Evolutionary conservation across 2,888 invertebrate genomes (phyloP).

Genomic region (Rotaria magnacalcarata): DNA sequence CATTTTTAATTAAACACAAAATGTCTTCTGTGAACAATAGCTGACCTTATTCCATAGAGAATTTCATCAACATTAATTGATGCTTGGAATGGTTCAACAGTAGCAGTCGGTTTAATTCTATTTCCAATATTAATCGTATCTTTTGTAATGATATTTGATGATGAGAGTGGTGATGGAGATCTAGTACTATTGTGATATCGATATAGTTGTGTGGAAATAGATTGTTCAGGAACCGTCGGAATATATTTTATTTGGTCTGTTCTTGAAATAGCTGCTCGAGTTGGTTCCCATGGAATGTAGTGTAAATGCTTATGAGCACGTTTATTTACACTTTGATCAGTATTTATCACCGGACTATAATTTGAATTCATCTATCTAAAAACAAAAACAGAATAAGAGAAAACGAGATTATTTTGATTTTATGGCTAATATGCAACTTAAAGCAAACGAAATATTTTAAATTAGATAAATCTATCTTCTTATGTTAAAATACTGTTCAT

Average conservation of each 20-base stretch:
- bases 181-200: conserved; percentile 8
- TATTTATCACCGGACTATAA: not conserved
- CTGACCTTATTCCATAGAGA: conserved; percentile 2
- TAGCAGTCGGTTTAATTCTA: not conserved
- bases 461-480: too few species aligned
- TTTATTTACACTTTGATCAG: not conserved
- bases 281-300: conserved; percentile 21
- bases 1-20: too few species aligned
- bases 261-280: conserved; percentile 13
- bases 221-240: not conserved
- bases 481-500: not conserved
- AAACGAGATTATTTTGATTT: not conserved
- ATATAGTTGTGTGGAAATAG: conserved; percentile 8
- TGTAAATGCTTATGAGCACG: not conserved
- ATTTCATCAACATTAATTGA: conserved; percentile 25
- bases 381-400: too few species aligned
- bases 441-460: not conserved
- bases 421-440: not conserved
- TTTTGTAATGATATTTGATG: not conserved
- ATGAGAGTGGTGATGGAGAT: not conserved
- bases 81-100: conserved; percentile 34
- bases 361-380: not conserved
- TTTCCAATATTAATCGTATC: not conserved
- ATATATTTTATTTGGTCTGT: not conserved
- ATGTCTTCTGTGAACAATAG: not conserved